These are phyloP conservation scores for Ondatra zibethicus DNA, from an alignment of 2,113 vertebrate species.

Conservation along the genomic window DNA sequence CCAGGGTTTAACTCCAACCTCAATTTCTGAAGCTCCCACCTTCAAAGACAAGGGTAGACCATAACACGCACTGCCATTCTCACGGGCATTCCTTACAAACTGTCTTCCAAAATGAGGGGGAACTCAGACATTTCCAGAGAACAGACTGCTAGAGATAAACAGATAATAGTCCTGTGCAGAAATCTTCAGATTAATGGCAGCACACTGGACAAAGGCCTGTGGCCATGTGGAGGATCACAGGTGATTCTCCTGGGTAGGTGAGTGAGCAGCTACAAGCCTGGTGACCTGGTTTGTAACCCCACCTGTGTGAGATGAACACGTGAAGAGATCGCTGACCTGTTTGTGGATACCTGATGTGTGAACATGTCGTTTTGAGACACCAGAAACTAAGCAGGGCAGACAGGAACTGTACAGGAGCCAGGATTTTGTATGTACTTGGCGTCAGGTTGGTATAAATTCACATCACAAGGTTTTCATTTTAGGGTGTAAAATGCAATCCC, in stretches of 20 bases:
- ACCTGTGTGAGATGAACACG: background rate
- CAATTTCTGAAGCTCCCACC: background rate
- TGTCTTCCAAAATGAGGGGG: background rate
- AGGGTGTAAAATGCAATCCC: slow-evolving; percentile 48
- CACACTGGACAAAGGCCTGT: background rate
- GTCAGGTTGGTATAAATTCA: slow-evolving; percentile 41
- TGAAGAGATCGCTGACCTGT: background rate
- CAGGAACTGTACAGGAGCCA: background rate
- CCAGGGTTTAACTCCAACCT: background rate
- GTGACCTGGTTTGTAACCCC: background rate
- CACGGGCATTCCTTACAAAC: background rate
- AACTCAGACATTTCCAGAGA: background rate
- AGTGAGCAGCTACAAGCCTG: background rate
- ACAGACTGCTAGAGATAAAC: background rate
- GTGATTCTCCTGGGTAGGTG: background rate
- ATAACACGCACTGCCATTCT: background rate
- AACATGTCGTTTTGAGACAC: background rate
- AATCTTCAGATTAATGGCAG: background rate
- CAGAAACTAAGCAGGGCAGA: background rate
- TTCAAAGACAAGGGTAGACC: background rate
- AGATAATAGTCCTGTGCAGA: background rate
- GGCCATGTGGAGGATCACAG: background rate
- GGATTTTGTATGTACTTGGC: background rate
- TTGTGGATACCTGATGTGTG: background rate
- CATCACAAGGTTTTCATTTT: slow-evolving; percentile 7